A percentile compares a stretch with the other conserved stretches of the same genome.
phyloP scores from a whole-genome alignment of 2,797 vertebrate genomes.

The Acanthiza pusilla region DNA sequence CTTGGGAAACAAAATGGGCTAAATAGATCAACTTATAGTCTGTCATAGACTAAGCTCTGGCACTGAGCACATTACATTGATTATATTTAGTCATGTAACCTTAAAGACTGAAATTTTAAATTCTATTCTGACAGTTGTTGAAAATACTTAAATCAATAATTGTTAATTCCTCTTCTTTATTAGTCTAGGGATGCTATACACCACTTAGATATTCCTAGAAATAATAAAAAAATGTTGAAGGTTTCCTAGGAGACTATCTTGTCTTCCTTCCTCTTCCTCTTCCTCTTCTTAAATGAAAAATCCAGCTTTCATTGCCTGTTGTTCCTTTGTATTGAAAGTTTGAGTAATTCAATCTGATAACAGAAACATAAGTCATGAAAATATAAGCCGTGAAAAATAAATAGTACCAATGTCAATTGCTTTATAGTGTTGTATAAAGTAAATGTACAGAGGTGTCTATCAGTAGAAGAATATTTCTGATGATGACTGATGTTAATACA shows the following conservation, averaged over 20 bases:
- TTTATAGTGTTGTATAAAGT: not conserved
- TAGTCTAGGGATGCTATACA: not conserved
- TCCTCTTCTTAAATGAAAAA: not conserved
- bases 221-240: not conserved
- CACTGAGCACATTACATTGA: not conserved
- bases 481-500: not conserved
- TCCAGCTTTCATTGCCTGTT: not conserved
- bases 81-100: not conserved
- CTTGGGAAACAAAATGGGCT: not conserved
- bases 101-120: not conserved
- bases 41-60: not conserved
- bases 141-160: not conserved
- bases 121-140: not conserved
- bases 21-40: not conserved
- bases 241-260: not conserved
- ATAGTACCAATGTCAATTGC: not conserved
- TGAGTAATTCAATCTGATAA: not conserved
- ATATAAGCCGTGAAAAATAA: not conserved
- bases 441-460: not conserved
- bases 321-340: not conserved
- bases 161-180: not conserved
- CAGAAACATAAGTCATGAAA: not conserved
- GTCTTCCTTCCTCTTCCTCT: not conserved
- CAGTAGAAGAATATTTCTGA: not conserved
- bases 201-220: not conserved